Conservation (phyloP, 30 jellyfish, hydroid and myxozoan genomes). For the Catostylus mosaicus region DNA sequence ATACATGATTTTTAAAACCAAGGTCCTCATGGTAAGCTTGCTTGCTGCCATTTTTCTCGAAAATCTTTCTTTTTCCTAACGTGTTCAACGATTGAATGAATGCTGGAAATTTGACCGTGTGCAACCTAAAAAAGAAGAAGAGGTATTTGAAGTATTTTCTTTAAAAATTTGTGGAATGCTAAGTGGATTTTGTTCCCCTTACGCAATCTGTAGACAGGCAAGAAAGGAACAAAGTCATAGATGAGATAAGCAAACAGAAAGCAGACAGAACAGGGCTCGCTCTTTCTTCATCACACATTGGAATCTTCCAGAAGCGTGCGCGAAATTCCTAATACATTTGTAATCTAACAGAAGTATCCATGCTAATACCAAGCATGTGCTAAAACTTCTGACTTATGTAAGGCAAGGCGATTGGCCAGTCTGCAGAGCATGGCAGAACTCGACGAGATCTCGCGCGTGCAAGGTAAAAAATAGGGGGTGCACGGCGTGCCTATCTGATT, state of each 20-base stretch:
- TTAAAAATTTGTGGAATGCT: not conserved
- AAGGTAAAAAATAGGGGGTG: too few relatives aligned
- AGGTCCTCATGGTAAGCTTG: not conserved
- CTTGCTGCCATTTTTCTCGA: not conserved
- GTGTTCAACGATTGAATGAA: not conserved
- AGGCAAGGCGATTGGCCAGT: too few relatives aligned
- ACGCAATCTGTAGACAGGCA: not conserved
- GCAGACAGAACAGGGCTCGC: not conserved
- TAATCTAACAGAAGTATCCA: too few relatives aligned
- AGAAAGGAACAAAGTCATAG: not conserved
- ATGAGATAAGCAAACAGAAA: not conserved
- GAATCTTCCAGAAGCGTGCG: not conserved
- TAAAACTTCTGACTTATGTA: too few relatives aligned
- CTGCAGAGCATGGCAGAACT: too few relatives aligned
- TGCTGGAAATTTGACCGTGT: not conserved
- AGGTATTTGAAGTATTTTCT: not conserved
- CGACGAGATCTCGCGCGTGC: too few relatives aligned
- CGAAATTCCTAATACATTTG: not conserved
- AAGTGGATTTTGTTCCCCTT: not conserved
- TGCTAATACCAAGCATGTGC: too few relatives aligned
- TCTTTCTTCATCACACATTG: not conserved
- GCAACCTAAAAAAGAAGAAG: not conserved
- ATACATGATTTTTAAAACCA: not conserved
- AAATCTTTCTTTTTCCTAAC: not conserved
- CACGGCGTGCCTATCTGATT: too few relatives aligned